These are phyloP conservation scores for Sardina pilchardus DNA, from an alignment of 2,113 vertebrate genomes.

Conservation along the genomic window DNA sequence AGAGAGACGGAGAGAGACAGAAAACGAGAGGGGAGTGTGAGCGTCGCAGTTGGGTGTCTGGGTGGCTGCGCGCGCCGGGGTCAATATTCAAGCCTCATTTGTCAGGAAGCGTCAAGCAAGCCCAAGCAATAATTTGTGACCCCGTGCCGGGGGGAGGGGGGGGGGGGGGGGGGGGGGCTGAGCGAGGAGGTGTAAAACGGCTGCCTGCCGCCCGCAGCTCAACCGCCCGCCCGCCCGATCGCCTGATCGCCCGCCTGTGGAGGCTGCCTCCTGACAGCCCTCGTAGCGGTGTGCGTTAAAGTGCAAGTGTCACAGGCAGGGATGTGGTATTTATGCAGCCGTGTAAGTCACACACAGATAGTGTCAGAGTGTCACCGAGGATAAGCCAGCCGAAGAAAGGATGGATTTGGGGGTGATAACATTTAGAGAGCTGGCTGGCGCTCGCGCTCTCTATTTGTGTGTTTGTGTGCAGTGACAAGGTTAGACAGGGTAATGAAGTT, in stretches of 20 bases:
- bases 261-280: slow-evolving; percentile 42
- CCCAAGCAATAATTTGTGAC: slow-evolving; percentile 45
- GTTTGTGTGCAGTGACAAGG: slow-evolving; percentile 12
- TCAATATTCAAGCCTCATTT: slow-evolving; percentile 49
- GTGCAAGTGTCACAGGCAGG: slow-evolving; percentile 52
- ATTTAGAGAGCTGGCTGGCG: slow-evolving; percentile 38
- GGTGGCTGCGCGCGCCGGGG: slow-evolving; percentile 30
- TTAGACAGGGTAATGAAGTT: background rate
- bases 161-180: slow-evolving; percentile 8
- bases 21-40: slow-evolving; percentile 10
- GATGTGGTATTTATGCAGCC: slow-evolving; percentile 54
- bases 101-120: slow-evolving; percentile 46
- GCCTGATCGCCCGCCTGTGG: slow-evolving; percentile 41
- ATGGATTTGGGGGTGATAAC: slow-evolving; percentile 51
- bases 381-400: slow-evolving; percentile 43
- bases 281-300: slow-evolving; percentile 44
- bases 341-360: slow-evolving; percentile 47
- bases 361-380: slow-evolving; percentile 46
- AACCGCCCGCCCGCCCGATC: slow-evolving; percentile 35
- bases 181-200: slow-evolving; percentile 45
- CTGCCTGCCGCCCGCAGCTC: slow-evolving; percentile 25
- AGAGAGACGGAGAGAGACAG: slow-evolving; percentile 19
- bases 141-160: slow-evolving; percentile 22
- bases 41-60: slow-evolving; percentile 24
- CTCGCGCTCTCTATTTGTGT: background rate